Evolutionary conservation across 2,888 invertebrate species (phyloP).

Genomic region (Nephrotoma guestfalica): DNA sequence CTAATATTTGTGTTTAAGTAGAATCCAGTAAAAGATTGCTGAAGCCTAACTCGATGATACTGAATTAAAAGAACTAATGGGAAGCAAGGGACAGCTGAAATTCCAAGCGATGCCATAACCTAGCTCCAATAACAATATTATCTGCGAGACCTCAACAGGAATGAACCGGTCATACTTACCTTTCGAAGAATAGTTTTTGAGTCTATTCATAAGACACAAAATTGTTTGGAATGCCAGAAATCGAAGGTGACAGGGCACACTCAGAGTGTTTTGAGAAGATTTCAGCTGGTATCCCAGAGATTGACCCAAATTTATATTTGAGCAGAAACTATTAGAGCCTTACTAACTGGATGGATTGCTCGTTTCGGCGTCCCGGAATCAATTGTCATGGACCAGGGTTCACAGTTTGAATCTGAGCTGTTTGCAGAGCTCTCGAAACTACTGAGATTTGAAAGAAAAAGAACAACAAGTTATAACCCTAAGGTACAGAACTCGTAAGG

Average conservation of each 20-base stretch:
- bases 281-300: background rate
- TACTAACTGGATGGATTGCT: background rate
- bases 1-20: constrained; percentile 19
- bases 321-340: background rate
- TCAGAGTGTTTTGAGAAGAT: background rate
- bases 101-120: background rate
- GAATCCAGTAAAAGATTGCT: constrained; percentile 14
- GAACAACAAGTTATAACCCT: background rate
- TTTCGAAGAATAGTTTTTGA: background rate
- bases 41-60: background rate
- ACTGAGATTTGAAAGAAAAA: background rate
- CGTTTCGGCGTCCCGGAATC: background rate
- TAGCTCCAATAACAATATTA: background rate
- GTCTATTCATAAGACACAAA: background rate
- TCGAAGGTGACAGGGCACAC: no score
- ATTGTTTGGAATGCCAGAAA: background rate
- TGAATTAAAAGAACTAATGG: background rate
- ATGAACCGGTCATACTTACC: background rate
- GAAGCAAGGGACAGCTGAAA: background rate
- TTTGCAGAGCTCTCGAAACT: background rate
- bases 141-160: background rate
- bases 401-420: background rate
- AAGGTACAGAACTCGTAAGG: background rate
- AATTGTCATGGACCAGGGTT: background rate
- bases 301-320: background rate